Evolutionary conservation across 2,797 vertebrate species (phyloP), one percentile per base, ranked within the genome.

Genomic region (Melanitta fusca): DNA sequence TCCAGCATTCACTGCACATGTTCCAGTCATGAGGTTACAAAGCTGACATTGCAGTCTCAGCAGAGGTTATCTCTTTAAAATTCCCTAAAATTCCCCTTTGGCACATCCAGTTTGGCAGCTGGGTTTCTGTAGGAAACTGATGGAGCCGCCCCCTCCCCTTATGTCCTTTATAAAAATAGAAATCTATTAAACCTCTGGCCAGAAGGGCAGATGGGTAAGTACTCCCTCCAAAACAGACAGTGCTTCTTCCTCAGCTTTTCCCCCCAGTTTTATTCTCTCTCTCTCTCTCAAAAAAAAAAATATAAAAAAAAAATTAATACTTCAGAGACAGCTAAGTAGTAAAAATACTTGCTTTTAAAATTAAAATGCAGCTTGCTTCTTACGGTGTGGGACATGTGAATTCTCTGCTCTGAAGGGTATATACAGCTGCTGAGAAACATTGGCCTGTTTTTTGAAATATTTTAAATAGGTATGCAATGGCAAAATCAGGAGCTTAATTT

Each of bases 31-130:
- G 95, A 73, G 91, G 96, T 96, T 97, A 95, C 96, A 95, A 88
- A 96, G 97, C 90, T 97, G 97, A 98, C 97, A 96, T 96, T 98
- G 98, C 97, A 96, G 95, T 96, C 97, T 97, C 96, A 96, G 95
- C 97, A 98, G 97, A 98, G 98, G 97, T 98, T 97, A 97, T 97
- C 97, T 93, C 96, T 97, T 97, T 96, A 97, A 98, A 97, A 97
- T 97, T 96, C 97, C 92, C 97, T 97, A 97, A 98, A 97, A 97
- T 97, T 96, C 97, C 97, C 96, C 96, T 96, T 97, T 97, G 98
- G 97, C 97, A 89, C 96, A 96, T 97, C 96, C 91, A 92, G 84
- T 95, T 97, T 97, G 97, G 98, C 97, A 98, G 97, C 97, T 97
- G 96, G 80, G 96, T 95, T 97, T 97, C 74, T 91, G 74, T 88